phyloP scores from a whole-genome alignment of 2,797 vertebrate genomes.

The Pelodytes ibericus region DNA sequence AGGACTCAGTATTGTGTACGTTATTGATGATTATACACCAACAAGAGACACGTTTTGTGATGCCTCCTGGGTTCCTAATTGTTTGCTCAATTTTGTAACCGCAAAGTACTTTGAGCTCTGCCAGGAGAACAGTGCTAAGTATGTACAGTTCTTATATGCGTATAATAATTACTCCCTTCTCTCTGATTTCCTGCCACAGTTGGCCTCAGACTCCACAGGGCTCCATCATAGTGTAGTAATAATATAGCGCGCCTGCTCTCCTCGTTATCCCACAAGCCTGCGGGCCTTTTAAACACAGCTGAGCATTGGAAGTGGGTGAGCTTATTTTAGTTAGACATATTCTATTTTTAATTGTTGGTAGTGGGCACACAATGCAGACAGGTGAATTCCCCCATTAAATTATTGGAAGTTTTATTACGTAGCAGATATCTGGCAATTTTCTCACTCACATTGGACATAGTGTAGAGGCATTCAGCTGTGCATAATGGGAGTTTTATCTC shows the following conservation, averaged over 20 bases:
- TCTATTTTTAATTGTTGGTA: neutral
- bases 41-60: neutral
- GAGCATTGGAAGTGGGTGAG: neutral
- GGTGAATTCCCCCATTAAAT: neutral
- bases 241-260: neutral
- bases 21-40: neutral
- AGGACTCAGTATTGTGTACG: too few species aligned
- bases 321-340: neutral
- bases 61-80: conserved; percentile 2
- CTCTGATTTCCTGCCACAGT: conserved; percentile 2
- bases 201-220: neutral
- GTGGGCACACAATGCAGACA: neutral
- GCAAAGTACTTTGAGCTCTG: conserved; percentile 4
- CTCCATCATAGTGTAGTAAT: neutral
- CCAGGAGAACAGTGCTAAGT: conserved; percentile 8
- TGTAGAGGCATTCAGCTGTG: too few species aligned
- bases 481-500: neutral
- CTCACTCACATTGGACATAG: too few species aligned
- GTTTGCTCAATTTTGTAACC: conserved; percentile 14
- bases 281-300: neutral
- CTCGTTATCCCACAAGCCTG: conserved; percentile 12
- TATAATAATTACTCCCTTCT: conserved; percentile 22
- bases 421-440: too few species aligned
- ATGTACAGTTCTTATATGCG: neutral
- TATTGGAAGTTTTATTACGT: neutral